Conservation (phyloP, 1,140 invertebrate species). For the Hestina assimilis region DNA sequence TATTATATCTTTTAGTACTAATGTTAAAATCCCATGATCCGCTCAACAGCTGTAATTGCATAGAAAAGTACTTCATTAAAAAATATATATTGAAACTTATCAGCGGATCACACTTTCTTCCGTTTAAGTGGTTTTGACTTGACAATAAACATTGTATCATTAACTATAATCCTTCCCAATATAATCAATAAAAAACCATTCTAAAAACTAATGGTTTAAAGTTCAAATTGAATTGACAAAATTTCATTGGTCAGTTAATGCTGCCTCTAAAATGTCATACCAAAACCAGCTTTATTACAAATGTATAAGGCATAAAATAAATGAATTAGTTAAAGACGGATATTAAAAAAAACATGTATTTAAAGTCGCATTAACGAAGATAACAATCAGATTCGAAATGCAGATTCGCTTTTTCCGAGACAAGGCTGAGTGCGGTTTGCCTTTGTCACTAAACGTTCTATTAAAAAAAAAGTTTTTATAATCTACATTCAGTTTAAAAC, state of each 20-base stretch:
- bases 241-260: conserved; percentile 6
- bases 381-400: conserved; percentile 63
- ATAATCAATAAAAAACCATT: neutral
- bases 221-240: conserved; percentile 12
- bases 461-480: conserved; percentile 5
- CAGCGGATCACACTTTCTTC: conserved; percentile 54
- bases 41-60: neutral
- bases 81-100: conserved; percentile 44
- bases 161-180: conserved; percentile 32
- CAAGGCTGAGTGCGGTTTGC: conserved; percentile 38
- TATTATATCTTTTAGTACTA: conserved; percentile 2
- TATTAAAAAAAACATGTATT: conserved; percentile 54
- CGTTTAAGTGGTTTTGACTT: conserved; percentile 52
- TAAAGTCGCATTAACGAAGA: conserved; percentile 50
- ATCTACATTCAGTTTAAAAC: too few relatives aligned
- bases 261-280: too few relatives aligned
- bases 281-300: too few relatives aligned
- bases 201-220: conserved; percentile 7
- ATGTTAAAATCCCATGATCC: conserved; percentile 17
- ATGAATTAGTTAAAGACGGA: conserved; percentile 48
- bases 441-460: conserved; percentile 27
- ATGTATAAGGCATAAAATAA: too few relatives aligned
- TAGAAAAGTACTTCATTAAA: conserved; percentile 45
- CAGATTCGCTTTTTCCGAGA: conserved; percentile 46
- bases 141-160: conserved; percentile 49